Evolutionary conservation across 2,888 invertebrate species (phyloP), one percentile per base, ranked within the genome.

Genomic region (Rhogogaster chlorosoma): DNA sequence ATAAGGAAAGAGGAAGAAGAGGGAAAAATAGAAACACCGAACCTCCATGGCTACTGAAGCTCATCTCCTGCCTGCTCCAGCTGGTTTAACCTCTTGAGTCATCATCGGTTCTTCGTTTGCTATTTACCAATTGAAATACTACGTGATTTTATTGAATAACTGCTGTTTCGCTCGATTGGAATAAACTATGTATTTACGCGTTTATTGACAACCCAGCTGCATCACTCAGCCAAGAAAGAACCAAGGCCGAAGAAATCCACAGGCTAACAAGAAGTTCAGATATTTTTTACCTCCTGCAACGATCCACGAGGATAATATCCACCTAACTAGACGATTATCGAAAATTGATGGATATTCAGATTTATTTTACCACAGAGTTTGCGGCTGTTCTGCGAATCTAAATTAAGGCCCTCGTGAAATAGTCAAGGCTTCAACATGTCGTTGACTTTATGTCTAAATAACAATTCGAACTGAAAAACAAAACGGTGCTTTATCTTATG

Each of bases 41-140:
- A 49, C 29, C 49, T 77, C n/a, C 53, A n/a, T 77, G 77, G 77
- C 32, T 29, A 53, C 49, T 53, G 77, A 77, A 29, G 77, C 77
- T 77, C 32, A 77, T 77, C 77, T 77, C 49, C 77, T 77, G 9
- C 22, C 71, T 12, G 15, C 22, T 77, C 15, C 9, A 22, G 7
- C 77, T 29, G 77, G 53, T 77, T 77, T 53, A 77, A 53, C 53
- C 3, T 77, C 32, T 45, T 53, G 77, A 45, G 53, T 29, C 77
- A 49, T 26, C 29, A 26, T n/a, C 53, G 18, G 32, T 67, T 32
- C 12, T 15, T 71, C 1, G 6, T n/a, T 38, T 71, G 6, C 3
- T 71, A 71, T 71, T 71, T 38, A 71, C 9, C 71, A 42, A 73
- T 73, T 73, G 3, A 42, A 73, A 73, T 73, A 42, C 10, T 73